These are phyloP conservation scores for Drosophila gaucha DNA, from an alignment of 2,888 invertebrate species.

Conservation along the genomic window DNA sequence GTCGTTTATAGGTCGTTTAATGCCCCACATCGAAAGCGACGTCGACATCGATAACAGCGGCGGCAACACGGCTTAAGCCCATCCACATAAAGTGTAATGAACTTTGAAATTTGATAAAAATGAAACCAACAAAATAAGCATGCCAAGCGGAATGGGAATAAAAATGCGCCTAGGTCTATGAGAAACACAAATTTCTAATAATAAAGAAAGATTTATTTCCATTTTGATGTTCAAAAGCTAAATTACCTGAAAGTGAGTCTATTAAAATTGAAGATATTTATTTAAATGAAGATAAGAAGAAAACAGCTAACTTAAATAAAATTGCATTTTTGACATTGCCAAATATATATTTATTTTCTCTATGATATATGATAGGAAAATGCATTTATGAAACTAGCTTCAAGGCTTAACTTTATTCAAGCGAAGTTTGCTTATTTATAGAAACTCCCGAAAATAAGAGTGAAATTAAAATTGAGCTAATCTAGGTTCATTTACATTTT, in stretches of 20 bases:
- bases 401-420: no score
- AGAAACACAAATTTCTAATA: neutral
- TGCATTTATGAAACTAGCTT: no score
- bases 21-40: constrained; percentile 58
- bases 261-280: neutral
- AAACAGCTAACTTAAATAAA: neutral
- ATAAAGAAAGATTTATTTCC: constrained; percentile 4
- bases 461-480: no score
- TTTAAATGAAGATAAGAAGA: neutral
- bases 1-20: constrained; percentile 72
- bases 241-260: neutral
- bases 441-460: no score
- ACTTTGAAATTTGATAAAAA: constrained; percentile 80
- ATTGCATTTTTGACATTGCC: neutral
- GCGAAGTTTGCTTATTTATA: no score
- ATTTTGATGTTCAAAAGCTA: neutral
- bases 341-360: neutral
- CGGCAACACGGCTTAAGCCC: constrained; percentile 56
- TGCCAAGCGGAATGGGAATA: constrained; percentile 5
- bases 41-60: constrained; percentile 54
- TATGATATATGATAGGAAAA: no score
- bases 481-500: no score
- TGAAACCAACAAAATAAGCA: constrained; percentile 32
- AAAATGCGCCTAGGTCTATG: constrained; percentile 22
- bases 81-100: constrained; percentile 73